phyloP scores from a whole-genome alignment of 1,140 invertebrate genomes.

The Alviniconcha marisindica region DNA sequence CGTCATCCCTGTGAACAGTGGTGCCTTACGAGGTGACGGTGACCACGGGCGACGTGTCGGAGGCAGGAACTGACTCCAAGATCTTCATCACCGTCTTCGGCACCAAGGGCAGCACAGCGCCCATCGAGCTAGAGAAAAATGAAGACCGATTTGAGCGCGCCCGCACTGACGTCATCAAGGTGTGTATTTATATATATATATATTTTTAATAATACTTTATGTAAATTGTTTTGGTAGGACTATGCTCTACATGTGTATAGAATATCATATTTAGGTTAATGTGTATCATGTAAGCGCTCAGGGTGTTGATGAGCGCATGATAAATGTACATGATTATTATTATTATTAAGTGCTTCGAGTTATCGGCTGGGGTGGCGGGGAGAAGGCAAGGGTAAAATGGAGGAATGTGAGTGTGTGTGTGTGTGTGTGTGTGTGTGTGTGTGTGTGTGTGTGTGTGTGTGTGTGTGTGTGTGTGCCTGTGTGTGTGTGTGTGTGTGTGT shows the following conservation, averaged over 20 bases:
- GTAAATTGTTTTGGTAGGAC: no score
- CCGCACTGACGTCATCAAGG: slow-evolving; percentile 70
- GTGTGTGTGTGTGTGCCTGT: neutral
- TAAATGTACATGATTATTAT: no score
- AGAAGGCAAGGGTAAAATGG: no score
- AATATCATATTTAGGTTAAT: no score
- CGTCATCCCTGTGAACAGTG: no score
- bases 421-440: slow-evolving; percentile 1
- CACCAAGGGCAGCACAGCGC: slow-evolving; percentile 64
- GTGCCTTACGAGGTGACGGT: slow-evolving; percentile 76
- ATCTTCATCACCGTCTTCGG: slow-evolving; percentile 75
- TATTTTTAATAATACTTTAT: no score
- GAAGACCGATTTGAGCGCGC: slow-evolving; percentile 74
- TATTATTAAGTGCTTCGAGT: neutral
- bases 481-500: neutral
- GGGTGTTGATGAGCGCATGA: no score
- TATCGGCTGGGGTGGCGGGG: no score
- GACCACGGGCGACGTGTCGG: slow-evolving; percentile 75
- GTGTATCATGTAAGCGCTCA: no score
- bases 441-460: slow-evolving; percentile 1
- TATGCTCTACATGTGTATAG: no score
- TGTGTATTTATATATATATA: slow-evolving; percentile 9
- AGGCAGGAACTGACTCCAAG: slow-evolving; percentile 76
- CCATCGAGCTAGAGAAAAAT: slow-evolving; percentile 68
- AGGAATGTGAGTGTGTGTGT: neutral